Conservation (phyloP, 1,140 invertebrate species). For the Pseudobourletiella spinata region DNA sequence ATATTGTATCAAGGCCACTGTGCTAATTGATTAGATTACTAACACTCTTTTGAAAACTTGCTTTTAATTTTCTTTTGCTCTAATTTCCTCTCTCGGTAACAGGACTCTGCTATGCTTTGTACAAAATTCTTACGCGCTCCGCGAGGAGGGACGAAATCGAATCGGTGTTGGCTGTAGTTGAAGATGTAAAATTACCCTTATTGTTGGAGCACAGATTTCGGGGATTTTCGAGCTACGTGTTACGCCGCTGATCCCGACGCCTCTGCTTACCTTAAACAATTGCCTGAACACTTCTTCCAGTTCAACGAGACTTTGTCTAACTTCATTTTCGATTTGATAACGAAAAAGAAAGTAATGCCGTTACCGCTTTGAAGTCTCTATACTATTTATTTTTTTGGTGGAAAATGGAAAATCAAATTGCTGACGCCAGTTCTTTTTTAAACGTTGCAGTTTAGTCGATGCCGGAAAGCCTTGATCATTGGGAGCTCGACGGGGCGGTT, state of each 20-base stretch:
- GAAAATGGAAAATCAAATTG: too few species aligned
- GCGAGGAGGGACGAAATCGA: neutral
- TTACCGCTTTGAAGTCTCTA: neutral
- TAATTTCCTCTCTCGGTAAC: neutral
- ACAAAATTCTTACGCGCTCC: neutral
- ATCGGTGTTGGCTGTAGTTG: neutral
- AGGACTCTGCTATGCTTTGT: slow-evolving; percentile 26
- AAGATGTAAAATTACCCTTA: slow-evolving; percentile 25
- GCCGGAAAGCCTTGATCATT: slow-evolving; percentile 20
- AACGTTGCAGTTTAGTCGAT: slow-evolving; percentile 13
- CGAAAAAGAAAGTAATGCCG: too few species aligned
- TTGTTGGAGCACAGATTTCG: slow-evolving; percentile 31
- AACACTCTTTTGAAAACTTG: neutral
- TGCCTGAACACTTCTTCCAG: slow-evolving; percentile 30
- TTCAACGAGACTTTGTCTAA: slow-evolving; percentile 25
- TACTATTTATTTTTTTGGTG: slow-evolving; percentile 16
- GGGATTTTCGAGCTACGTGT: slow-evolving; percentile 21
- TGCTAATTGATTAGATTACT: neutral
- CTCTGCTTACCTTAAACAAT: slow-evolving; percentile 23
- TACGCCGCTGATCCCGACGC: slow-evolving; percentile 9
- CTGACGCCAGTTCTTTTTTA: too few species aligned
- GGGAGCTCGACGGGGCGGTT: slow-evolving; percentile 23
- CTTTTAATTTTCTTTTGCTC: neutral
- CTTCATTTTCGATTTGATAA: too few species aligned
- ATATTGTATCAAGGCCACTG: too few species aligned